Base-by-base conservation (phyloP, 1,140 invertebrate species). In the Brachionus plicatilis region DNA sequence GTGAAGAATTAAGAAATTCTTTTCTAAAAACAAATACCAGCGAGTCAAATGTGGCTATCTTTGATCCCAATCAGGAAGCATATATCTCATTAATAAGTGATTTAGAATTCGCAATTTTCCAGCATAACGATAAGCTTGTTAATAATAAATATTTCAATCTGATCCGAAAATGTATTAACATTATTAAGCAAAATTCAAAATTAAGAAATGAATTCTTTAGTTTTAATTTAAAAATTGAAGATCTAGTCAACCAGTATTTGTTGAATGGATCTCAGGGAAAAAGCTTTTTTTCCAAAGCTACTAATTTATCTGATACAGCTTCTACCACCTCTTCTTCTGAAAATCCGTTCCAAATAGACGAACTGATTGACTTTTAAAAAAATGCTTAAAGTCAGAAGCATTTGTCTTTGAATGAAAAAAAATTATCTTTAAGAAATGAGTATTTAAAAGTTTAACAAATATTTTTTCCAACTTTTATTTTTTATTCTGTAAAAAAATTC, bases 141-240 rank as follows among this genome's bases (percentile, higher is more conserved):
- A 82, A 68, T 47, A 68, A 60, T 47, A 82, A 82, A 68, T 82
- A 82, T 65, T 60, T 68, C n/a, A 82, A 37, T 65, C 5, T 43
- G 14, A 20, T 82, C n/a, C 53, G 79, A 14, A 60, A 65, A 17
- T 82, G 50, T 82, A 47, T 47, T 20, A 68, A 41, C 9, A 20
- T 82, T 5, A 65, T 82, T 11, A 76, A 12, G 20, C 43, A 76
- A 27, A 76, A 76, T 47, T 50, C 12, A 27, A 76, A 50, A 29
- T 14, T 76, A 27, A 47, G 72, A 76, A 76, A 50, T 20, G 72
- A 76, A 17, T 27, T 76, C 14, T 29, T 76, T 29, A 76, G 11
- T 33, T 76, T 47, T 53, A 7, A 76, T 14, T 7, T 76, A 7
- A 76, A 76, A 50, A 47, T 47, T 17, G 72, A 76, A 12, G 41